phyloP scores from a whole-genome alignment of 2,113 vertebrate species.

The Oriolus oriolus region DNA sequence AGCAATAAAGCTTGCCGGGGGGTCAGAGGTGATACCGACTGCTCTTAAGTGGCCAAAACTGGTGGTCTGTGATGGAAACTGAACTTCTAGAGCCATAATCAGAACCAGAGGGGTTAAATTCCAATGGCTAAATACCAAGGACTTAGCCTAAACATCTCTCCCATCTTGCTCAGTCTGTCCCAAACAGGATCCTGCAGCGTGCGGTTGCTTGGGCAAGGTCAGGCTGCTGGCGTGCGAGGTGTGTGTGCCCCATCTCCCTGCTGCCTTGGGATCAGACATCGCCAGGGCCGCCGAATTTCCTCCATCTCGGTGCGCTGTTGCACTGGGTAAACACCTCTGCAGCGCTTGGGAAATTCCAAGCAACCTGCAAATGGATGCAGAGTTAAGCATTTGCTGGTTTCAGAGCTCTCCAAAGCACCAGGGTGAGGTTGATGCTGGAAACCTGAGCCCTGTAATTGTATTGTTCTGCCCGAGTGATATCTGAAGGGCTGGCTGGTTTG shows the following conservation, averaged over 20 bases:
- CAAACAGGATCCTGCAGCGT: background rate
- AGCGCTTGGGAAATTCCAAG: background rate
- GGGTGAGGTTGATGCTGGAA: constrained; percentile 20
- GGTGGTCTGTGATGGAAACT: constrained; percentile 42
- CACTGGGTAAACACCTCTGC: background rate
- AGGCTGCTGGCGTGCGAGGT: background rate
- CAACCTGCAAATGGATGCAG: background rate
- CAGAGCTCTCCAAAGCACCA: background rate
- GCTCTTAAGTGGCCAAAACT: constrained; percentile 24
- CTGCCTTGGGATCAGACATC: background rate
- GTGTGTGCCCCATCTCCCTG: background rate
- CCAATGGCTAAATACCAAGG: background rate
- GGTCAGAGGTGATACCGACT: constrained; percentile 23
- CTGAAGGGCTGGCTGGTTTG: constrained; percentile 9
- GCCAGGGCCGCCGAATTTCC: accelerated
- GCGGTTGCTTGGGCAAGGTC: background rate
- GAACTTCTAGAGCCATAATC: constrained; percentile 47
- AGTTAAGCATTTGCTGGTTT: background rate
- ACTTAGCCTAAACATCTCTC: constrained; percentile 55
- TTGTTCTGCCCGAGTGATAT: background rate
- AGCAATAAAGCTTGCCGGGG: background rate
- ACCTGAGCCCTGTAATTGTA: constrained; percentile 21
- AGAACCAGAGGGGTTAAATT: constrained; percentile 49
- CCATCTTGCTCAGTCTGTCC: background rate
- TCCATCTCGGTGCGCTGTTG: background rate